Conservation (phyloP, 2,888 invertebrate genomes). For the Pardosa pseudoannulata region DNA sequence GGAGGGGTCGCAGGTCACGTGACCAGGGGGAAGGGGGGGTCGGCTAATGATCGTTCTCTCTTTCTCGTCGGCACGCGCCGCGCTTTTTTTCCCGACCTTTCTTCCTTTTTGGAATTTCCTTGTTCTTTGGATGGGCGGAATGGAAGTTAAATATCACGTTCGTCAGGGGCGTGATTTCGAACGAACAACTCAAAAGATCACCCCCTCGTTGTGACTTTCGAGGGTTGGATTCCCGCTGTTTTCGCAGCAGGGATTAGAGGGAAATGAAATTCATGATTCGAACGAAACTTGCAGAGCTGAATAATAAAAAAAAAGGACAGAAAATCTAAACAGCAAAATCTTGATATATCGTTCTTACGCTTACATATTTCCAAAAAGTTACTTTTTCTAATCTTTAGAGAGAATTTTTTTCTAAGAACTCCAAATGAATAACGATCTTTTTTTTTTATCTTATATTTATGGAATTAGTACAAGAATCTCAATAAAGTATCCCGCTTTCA, state of each 20-base stretch:
- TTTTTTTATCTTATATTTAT: no score
- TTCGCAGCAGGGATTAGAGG: neutral
- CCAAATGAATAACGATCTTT: no score
- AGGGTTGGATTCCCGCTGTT: conserved; percentile 39
- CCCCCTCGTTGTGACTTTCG: conserved; percentile 62
- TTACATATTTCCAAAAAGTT: no score
- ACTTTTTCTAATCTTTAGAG: no score
- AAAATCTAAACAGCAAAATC: no score
- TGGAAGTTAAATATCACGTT: conserved; percentile 65
- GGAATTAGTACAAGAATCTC: no score
- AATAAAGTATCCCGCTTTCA: no score
- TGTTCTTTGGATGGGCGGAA: neutral
- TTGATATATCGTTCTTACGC: no score
- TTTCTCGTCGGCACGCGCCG: neutral
- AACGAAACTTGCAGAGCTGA: no score
- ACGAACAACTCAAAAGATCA: conserved; percentile 29
- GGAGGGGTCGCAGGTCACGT: neutral
- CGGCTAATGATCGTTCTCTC: conserved; percentile 15
- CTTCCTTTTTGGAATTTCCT: neutral
- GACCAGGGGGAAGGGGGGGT: neutral
- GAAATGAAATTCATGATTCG: neutral
- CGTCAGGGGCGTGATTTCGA: conserved; percentile 46
- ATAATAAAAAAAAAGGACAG: no score
- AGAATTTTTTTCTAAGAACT: no score
- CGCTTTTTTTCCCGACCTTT: neutral